Evolutionary conservation across 2,888 invertebrate genomes (phyloP), one percentile per base, ranked within the genome.

Genomic region (Tineola bisselliella): DNA sequence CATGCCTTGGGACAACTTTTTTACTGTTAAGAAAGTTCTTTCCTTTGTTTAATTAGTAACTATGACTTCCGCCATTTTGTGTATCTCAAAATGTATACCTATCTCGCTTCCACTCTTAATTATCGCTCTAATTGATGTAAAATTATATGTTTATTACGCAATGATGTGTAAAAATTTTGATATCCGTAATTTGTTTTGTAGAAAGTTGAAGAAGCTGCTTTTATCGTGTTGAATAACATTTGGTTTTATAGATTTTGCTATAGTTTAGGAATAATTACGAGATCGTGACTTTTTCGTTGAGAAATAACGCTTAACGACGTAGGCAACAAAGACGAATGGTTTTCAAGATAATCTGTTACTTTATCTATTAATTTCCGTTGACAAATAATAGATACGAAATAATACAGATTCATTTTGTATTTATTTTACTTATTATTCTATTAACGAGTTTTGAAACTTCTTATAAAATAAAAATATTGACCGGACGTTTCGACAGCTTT

Each of bases 31-130:
- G 54, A 54, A 54, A 54, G 54, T 54, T 54, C 25, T 10, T 54
- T 54, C 54, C 54, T 19, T 54, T 54, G 54, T 54, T 54, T 54
- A 54, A 54, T 54, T 54, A 54, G 54, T 54, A 18, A 48, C 25
- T 54, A 54, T 25, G 54, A 54, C 54, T 54, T 54, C 54, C 54
- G 13, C 54, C 5, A 25, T 54, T 54, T 25, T 48, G 38, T n/a
- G 10, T 38, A 3, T 38, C 38, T 6, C 38, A 6, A 38, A 38
- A 38, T 12, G n/a, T 25, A n/a, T 38, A n/a, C 3, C 38, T 38
- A 10, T n/a, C 3, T 12, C 38, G 3, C 38, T 38, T 38, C 5
- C 10, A 38, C 10, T 38, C 38, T 38, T 38, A 38, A 38, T 38
- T 38, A 38, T 38, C 10, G 38, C n/a, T 38, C 38, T 38, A 38